Percentiles rank a stretch among this genome's conserved stretches.
These are phyloP conservation scores for Atherinomorus stipes DNA, from an alignment of 2,113 vertebrate genomes.

Conservation along the genomic window DNA sequence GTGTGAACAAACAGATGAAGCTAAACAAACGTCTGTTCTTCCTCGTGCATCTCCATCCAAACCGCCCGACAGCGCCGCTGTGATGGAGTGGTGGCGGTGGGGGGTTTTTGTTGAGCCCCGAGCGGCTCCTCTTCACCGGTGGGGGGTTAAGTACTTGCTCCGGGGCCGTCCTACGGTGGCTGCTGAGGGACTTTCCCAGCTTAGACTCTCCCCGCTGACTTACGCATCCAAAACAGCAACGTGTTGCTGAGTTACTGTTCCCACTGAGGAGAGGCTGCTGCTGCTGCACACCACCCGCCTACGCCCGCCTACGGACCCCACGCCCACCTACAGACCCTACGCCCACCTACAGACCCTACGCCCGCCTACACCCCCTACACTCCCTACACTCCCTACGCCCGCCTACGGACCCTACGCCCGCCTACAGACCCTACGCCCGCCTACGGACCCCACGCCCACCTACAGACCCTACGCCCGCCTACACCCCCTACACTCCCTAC, in stretches of 20 bases:
- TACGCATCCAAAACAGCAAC: constrained; percentile 55
- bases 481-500: too few relatives aligned
- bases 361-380: too few relatives aligned
- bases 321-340: too few relatives aligned
- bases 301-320: too few relatives aligned
- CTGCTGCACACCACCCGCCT: constrained; percentile 4
- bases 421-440: too few relatives aligned
- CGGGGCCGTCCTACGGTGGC: constrained; percentile 60
- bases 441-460: too few relatives aligned
- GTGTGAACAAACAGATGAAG: too few relatives aligned
- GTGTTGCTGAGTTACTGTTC: constrained; percentile 61
- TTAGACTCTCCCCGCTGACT: constrained; percentile 53
- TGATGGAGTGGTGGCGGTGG: constrained; percentile 59
- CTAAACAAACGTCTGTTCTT: too few relatives aligned
- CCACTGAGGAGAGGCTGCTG: constrained; percentile 25
- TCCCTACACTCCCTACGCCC: too few relatives aligned
- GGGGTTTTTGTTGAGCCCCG: constrained; percentile 58
- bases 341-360: too few relatives aligned
- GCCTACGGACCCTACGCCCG: too few relatives aligned
- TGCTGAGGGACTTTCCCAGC: constrained; percentile 61
- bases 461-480: too few relatives aligned
- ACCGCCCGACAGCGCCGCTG: constrained; percentile 35
- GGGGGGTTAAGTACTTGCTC: constrained; percentile 77
- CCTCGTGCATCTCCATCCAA: constrained; percentile 29
- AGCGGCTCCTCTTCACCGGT: constrained; percentile 66